Conservation (phyloP, 2,888 invertebrate species). For the Slavum lentiscoides region DNA sequence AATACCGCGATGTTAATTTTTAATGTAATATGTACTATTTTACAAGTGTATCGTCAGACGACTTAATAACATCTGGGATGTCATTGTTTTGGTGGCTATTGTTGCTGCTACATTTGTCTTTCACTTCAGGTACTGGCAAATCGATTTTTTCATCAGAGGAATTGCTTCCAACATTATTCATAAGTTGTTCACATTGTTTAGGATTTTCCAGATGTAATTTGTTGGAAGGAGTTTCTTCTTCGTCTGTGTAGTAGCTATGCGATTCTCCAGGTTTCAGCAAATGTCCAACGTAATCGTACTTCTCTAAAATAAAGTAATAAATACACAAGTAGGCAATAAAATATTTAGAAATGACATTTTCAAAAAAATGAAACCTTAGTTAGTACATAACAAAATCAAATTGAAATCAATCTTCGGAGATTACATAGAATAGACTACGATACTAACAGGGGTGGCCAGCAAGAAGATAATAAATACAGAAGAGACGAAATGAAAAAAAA, state of each 20-base stretch:
- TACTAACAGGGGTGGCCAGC: no score
- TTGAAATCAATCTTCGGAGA: no score
- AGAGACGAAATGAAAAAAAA: no score
- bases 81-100: background rate
- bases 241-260: conserved; percentile 87
- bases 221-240: conserved; percentile 69
- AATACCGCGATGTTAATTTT: conserved; percentile 22
- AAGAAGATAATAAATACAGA: no score
- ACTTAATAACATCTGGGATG: background rate
- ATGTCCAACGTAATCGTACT: conserved; percentile 88
- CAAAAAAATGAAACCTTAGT: no score
- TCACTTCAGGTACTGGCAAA: background rate
- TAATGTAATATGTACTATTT: conserved; percentile 32
- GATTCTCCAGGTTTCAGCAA: conserved; percentile 89
- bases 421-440: no score
- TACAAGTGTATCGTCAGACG: conserved; percentile 12
- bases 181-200: conserved; percentile 60
- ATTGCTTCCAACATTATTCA: conserved; percentile 59
- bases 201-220: conserved; percentile 55
- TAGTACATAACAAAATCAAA: no score
- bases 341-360: no score
- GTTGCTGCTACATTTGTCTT: background rate
- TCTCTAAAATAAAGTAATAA: conserved; percentile 69
- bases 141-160: background rate
- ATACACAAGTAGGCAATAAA: background rate